phyloP scores from a whole-genome alignment of 2,797 vertebrate species.

The Chrysocyon brachyurus region DNA sequence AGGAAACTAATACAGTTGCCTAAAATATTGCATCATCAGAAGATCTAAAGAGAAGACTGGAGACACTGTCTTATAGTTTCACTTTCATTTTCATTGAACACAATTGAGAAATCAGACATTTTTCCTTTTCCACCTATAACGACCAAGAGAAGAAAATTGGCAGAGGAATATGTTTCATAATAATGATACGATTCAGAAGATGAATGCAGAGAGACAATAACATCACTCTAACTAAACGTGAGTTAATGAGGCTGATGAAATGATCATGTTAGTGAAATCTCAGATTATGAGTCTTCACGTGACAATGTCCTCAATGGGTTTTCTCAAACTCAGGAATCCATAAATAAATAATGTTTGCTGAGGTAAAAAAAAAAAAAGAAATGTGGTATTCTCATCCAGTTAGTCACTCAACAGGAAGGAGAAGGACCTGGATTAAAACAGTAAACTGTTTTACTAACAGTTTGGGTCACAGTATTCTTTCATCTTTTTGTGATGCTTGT shows the following conservation, averaged over 20 bases:
- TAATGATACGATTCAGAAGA: conserved; percentile 20
- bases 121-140: neutral
- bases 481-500: neutral
- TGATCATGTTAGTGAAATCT: neutral
- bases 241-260: neutral
- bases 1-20: neutral
- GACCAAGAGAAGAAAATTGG: neutral
- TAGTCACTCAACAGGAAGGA: neutral
- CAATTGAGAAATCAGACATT: neutral
- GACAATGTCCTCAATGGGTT: neutral
- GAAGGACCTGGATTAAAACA: neutral
- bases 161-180: neutral
- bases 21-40: neutral
- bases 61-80: neutral
- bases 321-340: conserved; percentile 39
- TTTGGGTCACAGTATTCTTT: neutral
- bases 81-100: neutral
- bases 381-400: neutral
- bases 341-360: neutral
- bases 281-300: conserved; percentile 15
- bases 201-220: neutral
- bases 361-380: neutral
- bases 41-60: neutral
- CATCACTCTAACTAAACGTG: neutral
- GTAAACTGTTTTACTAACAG: neutral